Base-by-base conservation (phyloP, 64 coral and sea anemone species). In the Pocillopora damicornis region DNA sequence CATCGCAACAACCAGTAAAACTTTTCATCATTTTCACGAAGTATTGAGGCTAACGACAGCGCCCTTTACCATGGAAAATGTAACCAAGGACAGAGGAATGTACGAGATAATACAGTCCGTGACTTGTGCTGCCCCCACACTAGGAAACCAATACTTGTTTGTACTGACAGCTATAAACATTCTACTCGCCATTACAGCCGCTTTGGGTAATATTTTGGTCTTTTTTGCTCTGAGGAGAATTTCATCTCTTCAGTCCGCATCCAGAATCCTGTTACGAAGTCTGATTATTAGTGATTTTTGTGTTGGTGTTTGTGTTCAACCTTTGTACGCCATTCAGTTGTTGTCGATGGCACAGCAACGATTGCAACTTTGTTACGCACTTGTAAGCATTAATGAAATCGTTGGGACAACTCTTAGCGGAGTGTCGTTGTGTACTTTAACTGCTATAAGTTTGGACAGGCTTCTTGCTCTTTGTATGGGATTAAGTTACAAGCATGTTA, bases 381-480 rank as follows among this genome's bases (percentile, higher is more conserved):
- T 58, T 60, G 57, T 79, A 11, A 25, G 51, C 57, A 59, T 79
- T 58, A 79, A 57, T 26, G 57, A 59, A 22, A n/a, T 71, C n/a
- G n/a, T 23, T 71, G 67, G 67, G 7, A 25, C 67, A n/a, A n/a
- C 20, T 6, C 38, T 79, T 2, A 59, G 51, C 12, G 77, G 51
- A 13, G 77, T 79, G 57, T 79, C 77, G 15, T 58, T 79, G 57
- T n/a, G 59, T 11, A 79, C 77, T 18, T 25, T 79, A 22, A 60
- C 77, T 4, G 77, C 77, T 60, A 79, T 79, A 23, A 79, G 77
- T 22, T 56, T 79, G 20, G 77, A 79, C 57, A 79, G 77, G 26
- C 77, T 79, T 34, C 57, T 79, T 15, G 77, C 77, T 14, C 77
- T 79, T 18, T 25, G 11, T 13, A 14, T 79, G 9, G 58, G 58